Base-by-base conservation (phyloP, 1,140 invertebrate genomes). In the Orchesella cincta region DNA sequence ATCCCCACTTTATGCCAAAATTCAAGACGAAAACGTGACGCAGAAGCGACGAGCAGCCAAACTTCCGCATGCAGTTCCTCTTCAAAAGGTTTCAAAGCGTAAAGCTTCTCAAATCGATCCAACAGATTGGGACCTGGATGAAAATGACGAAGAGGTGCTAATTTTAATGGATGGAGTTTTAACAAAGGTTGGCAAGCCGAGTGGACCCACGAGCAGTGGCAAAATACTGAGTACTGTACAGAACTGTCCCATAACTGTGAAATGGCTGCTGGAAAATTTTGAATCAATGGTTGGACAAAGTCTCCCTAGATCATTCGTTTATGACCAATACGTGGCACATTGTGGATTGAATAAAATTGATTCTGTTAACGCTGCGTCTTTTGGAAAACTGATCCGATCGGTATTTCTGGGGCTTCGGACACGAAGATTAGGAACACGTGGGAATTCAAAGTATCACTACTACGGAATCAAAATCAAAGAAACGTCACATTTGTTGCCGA, bases 331-430 rank as follows among this genome's bases (percentile, higher is more conserved):
- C 83, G 83, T 89, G 74, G 82, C 85, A 39, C 88, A 90, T 78
- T 91, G 90, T 83, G 83, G 86, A 73, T 88, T 90, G 77, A 84
- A 88, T 76, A 88, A 87, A 78, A 82, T 91, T n/a, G 89, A 90
- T 70, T 88, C 89, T 1, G 90, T 91, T 82, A 91, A 91, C 85
- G 89, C 89, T 46, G 90, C 90, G 16, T 90, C 89, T 12, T 91
- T 91, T 85, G 90, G 90, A 2, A 91, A 91, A 84, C 85, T 91
- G 1, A 91, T 91, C 46, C 85, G 90, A 34, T 89, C 89, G 12
- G 89, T 91, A 1, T 91, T 91, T 81, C 83, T 89, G 51, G 89
- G 89, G 1, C 84, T 91, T 26, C 80, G 88, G 67, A 90, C 90
- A n/a, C 83, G 90, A 62, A 83, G 90, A 12, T 84, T 90, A 1